A percentile compares a stretch with the other conserved stretches of the same genome.
Conservation (phyloP, 2,888 invertebrate genomes). For the Drosophila merina region DNA sequence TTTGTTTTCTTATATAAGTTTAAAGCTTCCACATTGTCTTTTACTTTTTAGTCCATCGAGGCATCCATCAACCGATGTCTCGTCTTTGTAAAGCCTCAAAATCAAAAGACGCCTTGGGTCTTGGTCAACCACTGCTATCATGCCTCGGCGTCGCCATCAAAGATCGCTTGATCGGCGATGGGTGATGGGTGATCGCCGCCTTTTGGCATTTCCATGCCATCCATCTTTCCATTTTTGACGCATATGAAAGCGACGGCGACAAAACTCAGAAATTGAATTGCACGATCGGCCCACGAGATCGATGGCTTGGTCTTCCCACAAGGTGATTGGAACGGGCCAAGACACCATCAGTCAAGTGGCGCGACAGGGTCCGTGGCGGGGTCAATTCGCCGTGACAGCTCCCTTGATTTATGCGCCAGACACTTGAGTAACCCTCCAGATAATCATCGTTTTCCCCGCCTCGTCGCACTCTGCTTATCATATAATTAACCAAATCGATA, state of each 20-base stretch:
- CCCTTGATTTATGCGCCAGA: conserved; percentile 58
- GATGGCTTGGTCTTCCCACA: conserved; percentile 46
- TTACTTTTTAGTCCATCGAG: not conserved
- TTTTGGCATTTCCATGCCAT: conserved; percentile 46
- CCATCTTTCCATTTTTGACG: conserved; percentile 71
- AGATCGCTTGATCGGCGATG: conserved; percentile 32
- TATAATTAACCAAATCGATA: conserved; percentile 63
- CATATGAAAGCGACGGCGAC: conserved; percentile 50
- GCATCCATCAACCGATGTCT: conserved; percentile 15
- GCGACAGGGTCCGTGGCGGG: conserved; percentile 58
- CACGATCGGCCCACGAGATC: conserved; percentile 29
- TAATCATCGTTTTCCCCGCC: conserved; percentile 31
- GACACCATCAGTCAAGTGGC: conserved; percentile 70
- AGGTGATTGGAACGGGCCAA: conserved; percentile 51
- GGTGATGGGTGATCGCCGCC: conserved; percentile 34
- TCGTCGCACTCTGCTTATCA: conserved; percentile 58
- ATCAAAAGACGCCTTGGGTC: conserved; percentile 7
- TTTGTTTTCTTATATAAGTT: not conserved
- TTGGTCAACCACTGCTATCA: not conserved
- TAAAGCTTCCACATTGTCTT: not conserved
- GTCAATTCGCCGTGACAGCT: conserved; percentile 66
- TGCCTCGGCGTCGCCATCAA: conserved; percentile 3
- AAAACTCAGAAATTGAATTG: conserved; percentile 37
- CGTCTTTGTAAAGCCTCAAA: conserved; percentile 5
- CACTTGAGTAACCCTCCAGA: conserved; percentile 41